These are phyloP conservation scores for Perithous albicinctus DNA, from an alignment of 2,888 invertebrate species.

Conservation along the genomic window DNA sequence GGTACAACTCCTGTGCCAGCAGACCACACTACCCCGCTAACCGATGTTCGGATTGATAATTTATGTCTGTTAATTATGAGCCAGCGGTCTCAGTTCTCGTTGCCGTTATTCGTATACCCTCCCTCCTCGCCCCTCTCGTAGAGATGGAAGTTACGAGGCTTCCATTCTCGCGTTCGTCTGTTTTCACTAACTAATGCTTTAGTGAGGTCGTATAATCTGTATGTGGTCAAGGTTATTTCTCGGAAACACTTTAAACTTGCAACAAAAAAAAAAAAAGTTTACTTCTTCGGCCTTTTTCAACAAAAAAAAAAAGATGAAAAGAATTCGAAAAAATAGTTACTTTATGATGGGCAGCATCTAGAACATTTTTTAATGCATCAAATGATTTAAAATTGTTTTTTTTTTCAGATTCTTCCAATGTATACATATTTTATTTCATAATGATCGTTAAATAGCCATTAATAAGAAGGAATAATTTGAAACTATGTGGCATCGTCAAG, in stretches of 20 bases:
- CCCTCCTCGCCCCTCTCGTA: neutral
- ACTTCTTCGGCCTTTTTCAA: no score
- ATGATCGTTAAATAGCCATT: no score
- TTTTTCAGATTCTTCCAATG: no score
- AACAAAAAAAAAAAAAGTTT: neutral
- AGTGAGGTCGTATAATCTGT: neutral
- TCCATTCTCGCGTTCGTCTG: slow-evolving; percentile 6
- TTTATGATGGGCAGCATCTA: no score
- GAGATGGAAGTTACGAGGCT: slow-evolving; percentile 1
- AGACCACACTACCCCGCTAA: slow-evolving; percentile 76
- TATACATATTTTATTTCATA: no score
- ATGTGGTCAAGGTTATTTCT: neutral
- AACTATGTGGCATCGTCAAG: no score
- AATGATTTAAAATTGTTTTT: no score
- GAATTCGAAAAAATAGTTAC: no score
- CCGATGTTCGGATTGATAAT: slow-evolving; percentile 84
- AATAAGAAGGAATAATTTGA: no score
- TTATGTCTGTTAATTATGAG: slow-evolving; percentile 84
- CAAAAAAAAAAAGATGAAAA: no score
- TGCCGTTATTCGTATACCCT: slow-evolving; percentile 49
- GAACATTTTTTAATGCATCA: no score
- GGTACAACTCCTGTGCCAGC: slow-evolving; percentile 68
- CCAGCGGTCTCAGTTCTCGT: slow-evolving; percentile 75
- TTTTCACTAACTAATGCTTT: neutral
- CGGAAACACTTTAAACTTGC: neutral